A percentile compares a stretch with the other conserved stretches of the same genome.
These are phyloP conservation scores for Promerops cafer DNA, from an alignment of 2,113 vertebrate genomes.

Conservation along the genomic window DNA sequence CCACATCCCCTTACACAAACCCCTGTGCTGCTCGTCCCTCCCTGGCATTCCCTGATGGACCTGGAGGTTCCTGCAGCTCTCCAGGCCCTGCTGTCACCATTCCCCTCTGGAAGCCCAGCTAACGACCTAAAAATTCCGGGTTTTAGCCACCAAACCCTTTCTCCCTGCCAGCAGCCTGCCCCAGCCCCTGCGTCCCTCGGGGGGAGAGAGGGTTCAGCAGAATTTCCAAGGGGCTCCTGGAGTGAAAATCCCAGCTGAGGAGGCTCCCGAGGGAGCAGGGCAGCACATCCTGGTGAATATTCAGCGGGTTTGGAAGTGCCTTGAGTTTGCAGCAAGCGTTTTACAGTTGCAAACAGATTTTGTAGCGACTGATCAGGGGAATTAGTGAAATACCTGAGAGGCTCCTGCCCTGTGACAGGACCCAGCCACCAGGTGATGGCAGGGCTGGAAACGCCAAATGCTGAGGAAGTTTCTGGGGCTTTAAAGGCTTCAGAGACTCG, in stretches of 20 bases:
- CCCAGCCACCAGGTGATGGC: background rate
- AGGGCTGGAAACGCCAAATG: background rate
- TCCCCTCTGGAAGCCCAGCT: background rate
- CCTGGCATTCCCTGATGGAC: background rate
- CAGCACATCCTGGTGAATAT: background rate
- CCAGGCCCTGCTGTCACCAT: background rate
- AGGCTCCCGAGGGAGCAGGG: background rate
- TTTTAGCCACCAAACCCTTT: background rate
- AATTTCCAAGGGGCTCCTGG: background rate
- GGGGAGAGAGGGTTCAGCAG: background rate
- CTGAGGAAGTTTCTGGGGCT: background rate
- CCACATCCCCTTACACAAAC: background rate
- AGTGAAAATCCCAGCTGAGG: background rate
- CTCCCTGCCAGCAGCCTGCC: background rate
- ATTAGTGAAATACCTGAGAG: background rate
- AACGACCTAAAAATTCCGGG: rapidly evolving
- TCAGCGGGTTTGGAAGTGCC: background rate
- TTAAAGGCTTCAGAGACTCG: background rate
- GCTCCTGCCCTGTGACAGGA: background rate
- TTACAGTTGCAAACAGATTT: background rate
- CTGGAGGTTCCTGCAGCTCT: rapidly evolving
- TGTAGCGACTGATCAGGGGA: background rate
- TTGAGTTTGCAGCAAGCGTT: background rate
- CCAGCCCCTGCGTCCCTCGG: background rate
- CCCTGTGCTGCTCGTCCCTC: background rate